phyloP scores from a whole-genome alignment of 2,888 invertebrate genomes.

The Hetaerina titia region DNA sequence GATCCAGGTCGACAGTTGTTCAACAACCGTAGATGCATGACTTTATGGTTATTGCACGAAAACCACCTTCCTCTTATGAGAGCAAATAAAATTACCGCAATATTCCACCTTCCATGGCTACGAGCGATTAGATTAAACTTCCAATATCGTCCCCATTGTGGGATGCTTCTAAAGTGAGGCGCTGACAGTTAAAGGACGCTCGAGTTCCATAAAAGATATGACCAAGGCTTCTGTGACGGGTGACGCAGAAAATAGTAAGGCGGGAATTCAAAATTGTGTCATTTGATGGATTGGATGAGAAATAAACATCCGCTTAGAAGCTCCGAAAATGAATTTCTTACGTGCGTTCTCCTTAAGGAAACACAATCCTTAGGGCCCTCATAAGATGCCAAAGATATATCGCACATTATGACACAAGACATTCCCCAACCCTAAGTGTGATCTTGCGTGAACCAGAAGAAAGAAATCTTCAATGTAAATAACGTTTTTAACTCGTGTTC shows the following conservation, averaged over 20 bases:
- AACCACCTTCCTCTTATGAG: not conserved
- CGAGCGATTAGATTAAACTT: conserved; percentile 27
- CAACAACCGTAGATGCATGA: not conserved
- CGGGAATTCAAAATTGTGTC: not conserved
- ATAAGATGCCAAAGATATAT: too few relatives aligned
- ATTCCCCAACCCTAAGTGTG: too few relatives aligned
- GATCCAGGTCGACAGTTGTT: not conserved
- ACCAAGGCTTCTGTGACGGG: not conserved
- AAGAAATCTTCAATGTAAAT: too few relatives aligned
- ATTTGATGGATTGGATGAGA: conserved; percentile 8
- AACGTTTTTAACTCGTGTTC: too few relatives aligned
- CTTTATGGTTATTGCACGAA: conserved; percentile 19
- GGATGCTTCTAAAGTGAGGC: not conserved
- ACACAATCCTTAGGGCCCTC: not conserved
- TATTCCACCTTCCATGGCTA: not conserved
- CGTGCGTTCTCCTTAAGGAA: not conserved
- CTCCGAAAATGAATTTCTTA: not conserved
- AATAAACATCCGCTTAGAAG: not conserved
- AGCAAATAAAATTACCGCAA: conserved; percentile 19
- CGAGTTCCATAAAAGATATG: not conserved
- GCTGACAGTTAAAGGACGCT: not conserved
- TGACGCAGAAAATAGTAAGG: not conserved
- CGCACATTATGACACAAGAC: too few relatives aligned
- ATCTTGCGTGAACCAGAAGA: too few relatives aligned
- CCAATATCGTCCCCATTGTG: not conserved